Evolutionary conservation across 2,888 invertebrate genomes (phyloP).

Genomic region (Mesoligia furuncula): DNA sequence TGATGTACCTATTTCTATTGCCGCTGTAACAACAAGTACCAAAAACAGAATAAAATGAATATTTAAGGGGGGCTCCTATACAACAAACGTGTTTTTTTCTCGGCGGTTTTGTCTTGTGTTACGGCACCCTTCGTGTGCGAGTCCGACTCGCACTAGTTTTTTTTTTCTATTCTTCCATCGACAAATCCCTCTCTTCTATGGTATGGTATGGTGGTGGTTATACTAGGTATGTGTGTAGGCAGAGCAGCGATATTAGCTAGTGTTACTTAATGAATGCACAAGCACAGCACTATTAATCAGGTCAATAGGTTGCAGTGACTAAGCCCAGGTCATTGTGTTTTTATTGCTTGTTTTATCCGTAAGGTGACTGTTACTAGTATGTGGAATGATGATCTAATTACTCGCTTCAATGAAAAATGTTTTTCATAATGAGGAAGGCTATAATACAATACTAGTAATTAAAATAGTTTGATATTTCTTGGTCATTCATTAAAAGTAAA

Average conservation of each 20-base stretch:
- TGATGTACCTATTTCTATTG: too few relatives aligned
- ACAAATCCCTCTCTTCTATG: not conserved
- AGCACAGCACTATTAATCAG: slow-evolving; percentile 16
- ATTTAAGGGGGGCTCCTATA: too few relatives aligned
- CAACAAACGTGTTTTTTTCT: too few relatives aligned
- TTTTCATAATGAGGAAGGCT: too few relatives aligned
- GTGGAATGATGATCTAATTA: not conserved
- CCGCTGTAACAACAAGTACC: too few relatives aligned
- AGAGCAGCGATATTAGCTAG: not conserved
- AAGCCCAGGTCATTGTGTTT: not conserved
- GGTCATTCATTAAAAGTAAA: not conserved
- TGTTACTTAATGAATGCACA: slow-evolving; percentile 1
- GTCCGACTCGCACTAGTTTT: too few relatives aligned
- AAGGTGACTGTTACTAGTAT: slow-evolving; percentile 9
- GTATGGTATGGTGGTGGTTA: not conserved
- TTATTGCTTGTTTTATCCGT: slow-evolving; percentile 14
- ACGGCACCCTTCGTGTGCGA: too few relatives aligned
- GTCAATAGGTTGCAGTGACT: slow-evolving; percentile 26
- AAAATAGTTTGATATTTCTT: not conserved
- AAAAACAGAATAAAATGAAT: too few relatives aligned
- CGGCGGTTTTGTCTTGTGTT: too few relatives aligned
- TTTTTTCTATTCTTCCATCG: not conserved
- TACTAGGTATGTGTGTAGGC: not conserved
- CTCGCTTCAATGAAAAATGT: slow-evolving; percentile 19
- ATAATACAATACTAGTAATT: not conserved